Base-by-base conservation (phyloP, 2,888 invertebrate species). In the Tridacna crocea region DNA sequence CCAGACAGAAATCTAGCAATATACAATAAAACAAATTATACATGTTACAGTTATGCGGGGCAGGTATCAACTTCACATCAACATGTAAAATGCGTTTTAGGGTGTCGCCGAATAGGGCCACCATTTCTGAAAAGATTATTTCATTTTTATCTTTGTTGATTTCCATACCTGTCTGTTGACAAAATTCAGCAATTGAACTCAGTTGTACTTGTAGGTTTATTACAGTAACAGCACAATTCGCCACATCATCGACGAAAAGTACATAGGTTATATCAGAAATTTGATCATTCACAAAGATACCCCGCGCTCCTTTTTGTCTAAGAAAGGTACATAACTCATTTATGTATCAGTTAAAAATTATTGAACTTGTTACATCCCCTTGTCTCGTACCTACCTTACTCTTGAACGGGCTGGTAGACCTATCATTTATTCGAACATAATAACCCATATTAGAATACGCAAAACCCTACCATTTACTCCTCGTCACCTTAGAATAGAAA, bases 101-200 rank as follows among this genome's bases (percentile, higher is more conserved):
- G n/a, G n/a, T n/a, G n/a, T n/a, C n/a, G n/a, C n/a, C 58, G 48
- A n/a, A 73, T 4, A 60, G 27, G 22, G n/a, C 73, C 60, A 26
- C 73, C 58, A 22, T 61, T 61, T 61, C 63, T 12, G 22, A 61
- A 61, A 61, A 61, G 15, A 51, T 51, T 13, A 51, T 51, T 51
- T 51, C 51, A 13, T 12, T 51, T 61, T 61, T 61, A 61, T 22
- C 24, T n/a, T n/a, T 13, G n/a, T 73, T 73, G 19, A 73, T 4
- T 15, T 51, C 15, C 73, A 73, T 73, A 27, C 73, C 73, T 36
- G 55, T 55, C 19, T 51, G 27, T 8, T 73, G 36, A 73, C 60
- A 73, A 13, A 73, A 73, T 26, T 58, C 58, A 26, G 55, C 1
- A 51, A 73, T 68, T 51, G 19, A 27, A 60, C 60, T 24, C 8